Conservation (phyloP, 2,113 vertebrate species). For the Alces alces region DNA sequence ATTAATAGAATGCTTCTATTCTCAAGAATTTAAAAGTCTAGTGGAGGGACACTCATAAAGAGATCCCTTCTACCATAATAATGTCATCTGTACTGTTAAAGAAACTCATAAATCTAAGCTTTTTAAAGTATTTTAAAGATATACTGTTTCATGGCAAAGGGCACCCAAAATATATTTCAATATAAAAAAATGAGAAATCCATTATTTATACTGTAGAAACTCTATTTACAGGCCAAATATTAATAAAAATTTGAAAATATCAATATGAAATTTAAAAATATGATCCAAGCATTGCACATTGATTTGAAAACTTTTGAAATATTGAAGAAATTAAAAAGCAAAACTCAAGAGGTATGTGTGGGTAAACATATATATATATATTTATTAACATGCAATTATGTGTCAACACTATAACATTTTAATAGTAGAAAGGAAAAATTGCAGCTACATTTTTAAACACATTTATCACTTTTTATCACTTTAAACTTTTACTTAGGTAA, state of each 20-base stretch:
- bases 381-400: not conserved
- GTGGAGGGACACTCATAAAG: not conserved
- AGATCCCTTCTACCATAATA: not conserved
- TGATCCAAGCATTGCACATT: not conserved
- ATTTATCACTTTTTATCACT: slow-evolving; percentile 9
- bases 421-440: not conserved
- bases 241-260: not conserved
- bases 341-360: not conserved
- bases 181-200: not conserved
- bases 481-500: slow-evolving; percentile 20
- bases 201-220: not conserved
- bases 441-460: not conserved
- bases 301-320: not conserved
- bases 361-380: not conserved
- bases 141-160: not conserved
- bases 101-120: not conserved
- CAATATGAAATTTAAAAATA: not conserved
- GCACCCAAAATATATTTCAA: not conserved
- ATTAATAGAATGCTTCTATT: not conserved
- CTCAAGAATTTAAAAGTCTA: not conserved
- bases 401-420: not conserved
- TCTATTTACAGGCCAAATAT: not conserved
- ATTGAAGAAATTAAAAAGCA: not conserved
- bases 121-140: not conserved
- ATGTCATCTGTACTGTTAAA: not conserved